Evolutionary conservation across 1,140 invertebrate species (phyloP), one percentile per base, ranked within the genome.

Genomic region (Hycleus cichorii): DNA sequence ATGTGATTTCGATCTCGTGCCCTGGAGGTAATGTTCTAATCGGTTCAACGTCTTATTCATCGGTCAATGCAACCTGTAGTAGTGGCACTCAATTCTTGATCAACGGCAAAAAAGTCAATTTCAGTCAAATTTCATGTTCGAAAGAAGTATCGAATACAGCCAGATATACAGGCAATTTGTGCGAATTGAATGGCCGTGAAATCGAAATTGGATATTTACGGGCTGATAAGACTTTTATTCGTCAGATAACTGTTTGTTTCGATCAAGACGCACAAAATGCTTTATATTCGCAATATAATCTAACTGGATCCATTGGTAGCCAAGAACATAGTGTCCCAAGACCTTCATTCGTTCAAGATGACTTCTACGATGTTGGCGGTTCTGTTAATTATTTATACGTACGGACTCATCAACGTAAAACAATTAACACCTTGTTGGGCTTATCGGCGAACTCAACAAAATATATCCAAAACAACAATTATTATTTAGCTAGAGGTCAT

Each of bases 401-500:
- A 3, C 38, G 59, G 4, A 45, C 58, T 3, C 60, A 12, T 3
- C 73, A 76, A 49, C n/a, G 69, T 1, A 3, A 10, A 0, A 68
- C 62, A 1, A 48, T 77, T 2, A 53, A 55, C 4, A 52, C 26
- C 1, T 60, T 71, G 3, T 39, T 77, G 2, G 69, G 68, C 5
- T 70, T 73, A 1, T n/a, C 27, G 2, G 26, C 68, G 12, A 50
- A 69, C 24, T 67, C 65, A 2, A 39, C 26, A 0, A 56, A 65
- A 52, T 71, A 71, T 55, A 64, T 76, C 7, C 49, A 62, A 2
- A 46, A 38, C 11, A 60, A 18, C 2, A 57, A 40, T 9, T 62
- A 70, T 54, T 58, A 72, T 5, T 82, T 66, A 40, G 7, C 11
- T 7, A 75, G 81, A 32, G 83, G 85, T 25, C 85, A 87, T 49